Base-by-base conservation (phyloP, 2,113 vertebrate genomes). In the Malaclemys terrapin region DNA sequence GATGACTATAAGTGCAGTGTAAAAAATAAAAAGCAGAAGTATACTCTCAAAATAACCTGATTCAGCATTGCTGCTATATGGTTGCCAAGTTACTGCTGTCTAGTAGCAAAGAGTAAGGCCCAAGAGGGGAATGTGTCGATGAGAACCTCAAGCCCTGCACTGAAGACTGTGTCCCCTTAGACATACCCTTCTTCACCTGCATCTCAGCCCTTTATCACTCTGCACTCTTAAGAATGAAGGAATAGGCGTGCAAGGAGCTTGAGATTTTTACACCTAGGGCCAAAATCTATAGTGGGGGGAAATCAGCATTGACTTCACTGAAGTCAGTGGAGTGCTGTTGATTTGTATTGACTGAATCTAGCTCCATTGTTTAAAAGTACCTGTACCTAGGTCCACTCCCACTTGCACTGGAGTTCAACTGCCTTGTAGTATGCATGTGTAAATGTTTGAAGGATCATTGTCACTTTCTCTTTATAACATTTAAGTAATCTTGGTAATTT, bases 51-150 rank as follows among this genome's bases (percentile, higher is more conserved):
- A 80, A 1, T 10, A 47, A 75, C 2, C 56, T 17, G 27, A 72
- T 6, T 1, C 59, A 80, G 9, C 35, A 25, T 56, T 90, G 14
- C n/a, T 69, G 35, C 8, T 84, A 8, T 59, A 5, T 0, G 0
- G 7, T 52, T 65, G 72, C 45, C 69, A 56, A 50, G 35, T 62
- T 19, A 42, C 11, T 20, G 56, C 62, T 89, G 47, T 8, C 35
- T 49, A 47, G 11, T 35, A 17, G 29, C 4, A 25, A 93, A 45
- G 82, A 88, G 62, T 10, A 42, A 65, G 14, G 35, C 45, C 38
- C 19, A 56, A 29, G 19, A 38, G n/a, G 62, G 19, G 8, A 69
- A n/a, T 69, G 14, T 80, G 11, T 9, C 47, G 7, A 6, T 16
- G 7, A 24, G n/a, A 81, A 49, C 12, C 76, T 54, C 45, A 81